A percentile compares a stretch with the other conserved stretches of the same genome.
These are phyloP conservation scores for Limosa lapponica DNA, from an alignment of 2,797 vertebrate species.

Conservation along the genomic window DNA sequence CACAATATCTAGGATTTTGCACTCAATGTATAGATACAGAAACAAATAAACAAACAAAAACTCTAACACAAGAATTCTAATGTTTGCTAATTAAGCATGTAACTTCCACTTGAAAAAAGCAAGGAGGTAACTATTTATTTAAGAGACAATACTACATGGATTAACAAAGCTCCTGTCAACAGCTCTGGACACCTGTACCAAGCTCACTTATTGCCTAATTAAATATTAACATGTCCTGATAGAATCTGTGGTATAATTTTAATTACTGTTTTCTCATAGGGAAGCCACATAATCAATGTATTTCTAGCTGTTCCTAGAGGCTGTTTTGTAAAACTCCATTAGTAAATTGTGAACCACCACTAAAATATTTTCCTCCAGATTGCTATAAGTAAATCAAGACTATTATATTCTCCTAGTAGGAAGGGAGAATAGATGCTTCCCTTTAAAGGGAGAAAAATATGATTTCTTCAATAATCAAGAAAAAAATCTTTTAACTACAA, in stretches of 20 bases:
- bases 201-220: slow-evolving; percentile 59
- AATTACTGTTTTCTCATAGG: slow-evolving; percentile 73
- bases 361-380: slow-evolving; percentile 53
- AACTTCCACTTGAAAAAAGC: slow-evolving; percentile 13
- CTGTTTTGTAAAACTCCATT: slow-evolving; percentile 38
- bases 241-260: slow-evolving; percentile 70
- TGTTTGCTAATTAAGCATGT: slow-evolving; percentile 23
- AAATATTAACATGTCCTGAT: slow-evolving; percentile 73
- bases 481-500: background rate
- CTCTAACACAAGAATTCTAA: background rate
- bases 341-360: slow-evolving; percentile 49
- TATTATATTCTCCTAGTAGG: slow-evolving; percentile 5
- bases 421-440: background rate
- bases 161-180: slow-evolving; percentile 57
- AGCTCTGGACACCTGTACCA: slow-evolving; percentile 47
- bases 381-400: slow-evolving; percentile 54
- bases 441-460: background rate
- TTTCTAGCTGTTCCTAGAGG: slow-evolving; percentile 60
- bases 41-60: background rate
- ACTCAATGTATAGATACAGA: background rate
- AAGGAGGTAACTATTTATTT: slow-evolving; percentile 48
- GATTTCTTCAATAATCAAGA: background rate
- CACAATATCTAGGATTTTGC: background rate
- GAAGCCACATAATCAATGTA: slow-evolving; percentile 67
- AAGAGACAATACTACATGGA: slow-evolving; percentile 28